These are phyloP conservation scores for Oxygymnocypris stewartii DNA, from an alignment of 2,113 vertebrate genomes.

Conservation along the genomic window DNA sequence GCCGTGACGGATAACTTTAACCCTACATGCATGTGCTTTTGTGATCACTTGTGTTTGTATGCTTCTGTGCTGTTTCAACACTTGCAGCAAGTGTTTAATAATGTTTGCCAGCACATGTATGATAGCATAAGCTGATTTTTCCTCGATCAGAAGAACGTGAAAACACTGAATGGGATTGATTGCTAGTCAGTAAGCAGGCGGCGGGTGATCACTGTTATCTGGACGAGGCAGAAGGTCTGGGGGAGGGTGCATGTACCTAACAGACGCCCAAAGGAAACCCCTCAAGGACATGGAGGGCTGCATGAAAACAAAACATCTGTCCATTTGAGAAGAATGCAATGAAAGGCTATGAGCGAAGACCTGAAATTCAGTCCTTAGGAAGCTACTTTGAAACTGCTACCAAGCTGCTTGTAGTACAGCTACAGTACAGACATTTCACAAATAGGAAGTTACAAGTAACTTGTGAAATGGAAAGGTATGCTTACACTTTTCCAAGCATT, in stretches of 20 bases:
- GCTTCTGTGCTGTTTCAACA: background rate
- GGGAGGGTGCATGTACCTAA: background rate
- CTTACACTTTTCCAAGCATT: background rate
- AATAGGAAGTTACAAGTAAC: background rate
- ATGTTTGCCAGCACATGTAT: slow-evolving; percentile 7
- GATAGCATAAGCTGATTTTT: slow-evolving; percentile 23
- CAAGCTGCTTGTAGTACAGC: background rate
- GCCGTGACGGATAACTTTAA: slow-evolving; percentile 44
- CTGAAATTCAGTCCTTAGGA: background rate
- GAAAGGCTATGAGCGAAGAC: background rate
- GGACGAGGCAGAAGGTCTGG: slow-evolving; percentile 4
- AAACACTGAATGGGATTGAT: slow-evolving; percentile 18
- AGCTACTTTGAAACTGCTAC: background rate
- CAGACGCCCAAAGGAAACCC: background rate
- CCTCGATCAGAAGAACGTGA: background rate
- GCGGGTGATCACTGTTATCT: slow-evolving; percentile 9
- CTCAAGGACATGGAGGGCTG: background rate
- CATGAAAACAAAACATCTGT: background rate
- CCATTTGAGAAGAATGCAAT: background rate
- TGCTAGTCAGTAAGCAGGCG: background rate
- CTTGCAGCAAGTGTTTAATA: background rate
- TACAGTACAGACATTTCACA: background rate
- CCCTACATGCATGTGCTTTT: slow-evolving; percentile 9
- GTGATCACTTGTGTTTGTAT: background rate
- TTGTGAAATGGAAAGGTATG: background rate